These are phyloP conservation scores for Oophaga pumilio DNA, from an alignment of 2,113 vertebrate species.

Conservation along the genomic window DNA sequence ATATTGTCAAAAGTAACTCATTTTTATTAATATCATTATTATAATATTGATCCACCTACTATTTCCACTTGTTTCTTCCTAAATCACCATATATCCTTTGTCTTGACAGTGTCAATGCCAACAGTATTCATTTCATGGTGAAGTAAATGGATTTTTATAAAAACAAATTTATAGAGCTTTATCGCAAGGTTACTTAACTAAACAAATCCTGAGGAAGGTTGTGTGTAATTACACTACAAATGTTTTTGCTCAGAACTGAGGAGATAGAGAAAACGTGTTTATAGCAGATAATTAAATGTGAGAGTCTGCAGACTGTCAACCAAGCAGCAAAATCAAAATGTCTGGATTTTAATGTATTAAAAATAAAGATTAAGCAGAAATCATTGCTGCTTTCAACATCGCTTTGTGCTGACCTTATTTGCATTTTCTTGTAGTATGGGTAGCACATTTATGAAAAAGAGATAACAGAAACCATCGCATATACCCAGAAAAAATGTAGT, in stretches of 20 bases:
- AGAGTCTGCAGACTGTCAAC: conserved; percentile 30
- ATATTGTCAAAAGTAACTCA: no score
- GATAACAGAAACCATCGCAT: no score
- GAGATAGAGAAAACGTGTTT: conserved; percentile 18
- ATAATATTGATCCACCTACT: no score
- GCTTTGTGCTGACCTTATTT: background rate
- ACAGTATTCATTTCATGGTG: background rate
- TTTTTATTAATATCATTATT: no score
- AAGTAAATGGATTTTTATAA: background rate
- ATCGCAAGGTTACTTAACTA: conserved; percentile 20
- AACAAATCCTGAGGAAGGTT: background rate
- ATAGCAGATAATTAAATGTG: conserved; percentile 39
- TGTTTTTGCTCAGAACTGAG: conserved; percentile 18
- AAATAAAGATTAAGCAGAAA: conserved; percentile 29
- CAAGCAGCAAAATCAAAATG: conserved; percentile 18
- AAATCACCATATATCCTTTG: background rate
- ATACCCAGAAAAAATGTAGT: no score
- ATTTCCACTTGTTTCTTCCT: no score
- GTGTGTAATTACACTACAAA: conserved; percentile 34
- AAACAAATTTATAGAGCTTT: conserved; percentile 13
- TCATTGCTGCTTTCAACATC: background rate
- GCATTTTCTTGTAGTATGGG: background rate
- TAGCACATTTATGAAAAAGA: background rate
- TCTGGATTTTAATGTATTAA: conserved; percentile 3
- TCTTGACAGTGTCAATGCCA: background rate